Evolutionary conservation across 2,888 invertebrate species (phyloP), one percentile per base, ranked within the genome.

Genomic region (Nipponacmea schrenckii): DNA sequence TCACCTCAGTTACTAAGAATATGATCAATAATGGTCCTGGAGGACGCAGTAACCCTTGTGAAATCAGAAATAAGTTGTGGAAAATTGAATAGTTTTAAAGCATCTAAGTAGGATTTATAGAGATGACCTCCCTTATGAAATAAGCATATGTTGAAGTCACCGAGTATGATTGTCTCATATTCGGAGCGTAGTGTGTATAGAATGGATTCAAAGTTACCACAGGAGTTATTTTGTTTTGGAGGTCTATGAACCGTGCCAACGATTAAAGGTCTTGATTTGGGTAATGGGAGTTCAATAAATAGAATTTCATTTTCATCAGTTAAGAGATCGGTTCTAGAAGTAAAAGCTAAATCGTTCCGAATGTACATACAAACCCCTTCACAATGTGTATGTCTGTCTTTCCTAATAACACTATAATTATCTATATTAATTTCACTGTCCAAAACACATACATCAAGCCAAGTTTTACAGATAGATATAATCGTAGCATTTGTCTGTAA

Each of bases 281-380:
- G 48, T 17, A 48, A 48, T 4, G n/a, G 5, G 48, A 48, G 48
- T 17, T 48, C 48, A 17, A 48, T 48, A 48, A 48, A 48, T 17
- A 48, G 15, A 48, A 4, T 17, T 48, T 48, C 48, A 3, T 48
- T 17, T 17, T 71, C 67, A 12, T 64, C 24, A 44, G 65, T 66
- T 14, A n/a, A 31, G 12, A 72, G 26, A n/a, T 72, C 72, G 12
- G 68, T 46, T 24, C 64, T 24, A 24, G 56, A 2, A 48, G 68
- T 72, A 31, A 68, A 72, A 4, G 72, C 45, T 26, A 68, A 26
- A n/a, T 68, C 66, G 15, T 31, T 68, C 17, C 46, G 56, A 15
- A 69, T 62, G 45, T 68, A 72, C 2, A 72, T 68, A 65, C 68
- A 69, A 7, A 72, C 72, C 15, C 64, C 71, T 44, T 65, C 68